Conservation (phyloP, 2,113 vertebrate genomes). For the Aegotheles bennettii region DNA sequence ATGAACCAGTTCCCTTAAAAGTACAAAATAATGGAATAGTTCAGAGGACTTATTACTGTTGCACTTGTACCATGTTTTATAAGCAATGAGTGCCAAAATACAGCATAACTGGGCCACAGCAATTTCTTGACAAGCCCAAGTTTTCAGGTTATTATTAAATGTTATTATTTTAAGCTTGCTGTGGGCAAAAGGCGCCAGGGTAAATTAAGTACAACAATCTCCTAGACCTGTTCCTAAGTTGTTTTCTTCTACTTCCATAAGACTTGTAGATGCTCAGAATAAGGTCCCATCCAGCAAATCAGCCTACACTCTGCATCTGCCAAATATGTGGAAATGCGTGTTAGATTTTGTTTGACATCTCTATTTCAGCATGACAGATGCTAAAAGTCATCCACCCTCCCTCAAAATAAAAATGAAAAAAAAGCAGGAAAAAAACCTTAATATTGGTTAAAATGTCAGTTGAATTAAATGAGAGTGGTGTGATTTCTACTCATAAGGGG, state of each 20-base stretch:
- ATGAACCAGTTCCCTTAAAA: neutral
- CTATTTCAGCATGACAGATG: neutral
- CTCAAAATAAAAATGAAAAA: neutral
- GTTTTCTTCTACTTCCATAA: neutral
- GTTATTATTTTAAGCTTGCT: conserved; percentile 37
- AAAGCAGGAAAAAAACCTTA: neutral
- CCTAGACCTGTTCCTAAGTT: neutral
- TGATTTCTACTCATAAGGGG: conserved; percentile 43
- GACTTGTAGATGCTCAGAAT: neutral
- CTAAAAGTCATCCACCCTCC: neutral
- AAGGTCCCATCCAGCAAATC: neutral
- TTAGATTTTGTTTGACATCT: conserved; percentile 24
- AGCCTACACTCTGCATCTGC: neutral
- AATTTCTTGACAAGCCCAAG: conserved; percentile 8
- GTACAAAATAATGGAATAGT: neutral
- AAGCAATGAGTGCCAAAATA: neutral
- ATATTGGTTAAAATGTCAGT: conserved; percentile 52
- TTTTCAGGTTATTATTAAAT: conserved; percentile 51
- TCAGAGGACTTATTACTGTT: neutral
- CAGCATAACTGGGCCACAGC: neutral
- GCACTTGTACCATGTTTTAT: neutral
- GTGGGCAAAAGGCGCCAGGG: conserved; percentile 27
- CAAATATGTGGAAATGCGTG: neutral
- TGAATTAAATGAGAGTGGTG: conserved; percentile 45
- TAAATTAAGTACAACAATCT: conserved; percentile 41